Conservation (phyloP, 1,140 invertebrate species). For the Pseudomyrmex pallidus region DNA sequence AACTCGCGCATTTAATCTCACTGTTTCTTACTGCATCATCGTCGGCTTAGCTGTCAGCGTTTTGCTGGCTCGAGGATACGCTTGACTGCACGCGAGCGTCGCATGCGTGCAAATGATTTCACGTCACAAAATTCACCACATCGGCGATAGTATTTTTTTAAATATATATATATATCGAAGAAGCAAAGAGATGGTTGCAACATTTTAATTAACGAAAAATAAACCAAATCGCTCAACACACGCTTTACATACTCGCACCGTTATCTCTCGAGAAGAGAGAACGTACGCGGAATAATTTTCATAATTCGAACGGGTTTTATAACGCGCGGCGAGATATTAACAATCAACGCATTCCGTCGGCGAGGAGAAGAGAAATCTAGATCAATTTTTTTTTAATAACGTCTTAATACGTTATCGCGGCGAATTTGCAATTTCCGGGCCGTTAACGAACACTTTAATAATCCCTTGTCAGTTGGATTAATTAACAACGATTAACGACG, state of each 20-base stretch:
- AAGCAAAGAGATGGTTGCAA: too few species aligned
- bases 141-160: not conserved
- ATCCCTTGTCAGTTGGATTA: constrained; percentile 58
- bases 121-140: not conserved
- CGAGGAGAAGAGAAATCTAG: constrained; percentile 6
- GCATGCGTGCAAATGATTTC: not conserved
- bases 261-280: not conserved
- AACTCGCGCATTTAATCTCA: constrained; percentile 14
- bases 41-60: not conserved
- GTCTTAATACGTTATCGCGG: constrained; percentile 41
- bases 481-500: constrained; percentile 44
- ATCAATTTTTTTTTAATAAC: constrained; percentile 62
- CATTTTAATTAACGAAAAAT: not conserved
- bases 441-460: constrained; percentile 35
- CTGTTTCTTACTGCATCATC: constrained; percentile 11
- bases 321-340: not conserved
- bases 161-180: too few species aligned
- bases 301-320: constrained; percentile 20
- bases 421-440: constrained; percentile 42
- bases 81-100: not conserved
- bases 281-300: constrained; percentile 4
- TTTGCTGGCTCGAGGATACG: not conserved
- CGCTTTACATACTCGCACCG: not conserved
- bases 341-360: constrained; percentile 20
- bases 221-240: not conserved